Conservation (phyloP, 2,113 vertebrate species). For the Pimephales promelas region DNA sequence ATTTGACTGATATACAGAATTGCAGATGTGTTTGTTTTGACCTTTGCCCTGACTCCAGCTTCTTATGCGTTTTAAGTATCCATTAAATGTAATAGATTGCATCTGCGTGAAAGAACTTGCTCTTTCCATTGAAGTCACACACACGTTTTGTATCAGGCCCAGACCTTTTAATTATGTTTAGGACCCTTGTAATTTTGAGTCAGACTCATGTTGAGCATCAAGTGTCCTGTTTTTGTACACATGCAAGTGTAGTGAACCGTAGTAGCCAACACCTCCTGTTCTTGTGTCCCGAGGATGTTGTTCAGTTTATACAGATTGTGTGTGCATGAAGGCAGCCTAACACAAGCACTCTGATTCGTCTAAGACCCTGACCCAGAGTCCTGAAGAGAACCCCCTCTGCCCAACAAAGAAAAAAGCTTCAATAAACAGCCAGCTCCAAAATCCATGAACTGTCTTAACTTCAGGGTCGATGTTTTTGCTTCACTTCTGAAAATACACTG, state of each 20-base stretch:
- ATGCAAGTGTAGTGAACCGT: slow-evolving; percentile 31
- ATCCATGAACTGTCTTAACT: background rate
- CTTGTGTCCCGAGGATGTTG: slow-evolving; percentile 28
- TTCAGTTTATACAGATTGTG: background rate
- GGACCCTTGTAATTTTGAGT: background rate
- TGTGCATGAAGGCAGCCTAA: background rate
- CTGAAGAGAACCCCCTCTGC: background rate
- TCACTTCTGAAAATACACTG: slow-evolving; percentile 12
- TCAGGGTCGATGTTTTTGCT: slow-evolving; percentile 32
- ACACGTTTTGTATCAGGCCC: slow-evolving; percentile 10
- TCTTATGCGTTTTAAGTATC: background rate
- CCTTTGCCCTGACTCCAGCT: background rate
- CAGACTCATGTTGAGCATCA: slow-evolving; percentile 13
- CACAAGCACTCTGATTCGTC: background rate
- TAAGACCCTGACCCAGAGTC: background rate
- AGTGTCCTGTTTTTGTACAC: background rate
- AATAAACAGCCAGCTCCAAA: slow-evolving; percentile 48
- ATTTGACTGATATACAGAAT: background rate
- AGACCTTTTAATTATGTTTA: background rate
- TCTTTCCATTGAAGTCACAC: slow-evolving; percentile 11
- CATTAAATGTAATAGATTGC: slow-evolving; percentile 24
- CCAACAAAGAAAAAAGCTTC: background rate
- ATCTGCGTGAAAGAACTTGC: slow-evolving; percentile 22
- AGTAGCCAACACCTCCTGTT: slow-evolving; percentile 32
- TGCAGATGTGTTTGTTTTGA: background rate